phyloP scores from a whole-genome alignment of 2,888 invertebrate species.

The Ommatoiulus sabulosus region DNA sequence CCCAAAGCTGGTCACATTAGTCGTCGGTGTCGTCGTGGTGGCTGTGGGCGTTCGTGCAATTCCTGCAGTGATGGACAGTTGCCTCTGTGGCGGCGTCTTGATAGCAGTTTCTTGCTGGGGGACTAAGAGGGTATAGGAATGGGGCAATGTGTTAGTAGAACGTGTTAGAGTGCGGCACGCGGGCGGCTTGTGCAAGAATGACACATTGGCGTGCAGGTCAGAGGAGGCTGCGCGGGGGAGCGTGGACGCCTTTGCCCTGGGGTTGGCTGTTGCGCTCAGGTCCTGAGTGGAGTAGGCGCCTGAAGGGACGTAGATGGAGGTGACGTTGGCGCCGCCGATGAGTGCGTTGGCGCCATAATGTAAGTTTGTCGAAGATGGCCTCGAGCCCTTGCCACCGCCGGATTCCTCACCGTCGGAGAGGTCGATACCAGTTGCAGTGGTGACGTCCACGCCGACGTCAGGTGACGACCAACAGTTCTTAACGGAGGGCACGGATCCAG shows the following conservation, averaged over 20 bases:
- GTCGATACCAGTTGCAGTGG: slow-evolving; percentile 49
- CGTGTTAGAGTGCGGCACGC: slow-evolving; percentile 67
- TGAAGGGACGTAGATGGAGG: slow-evolving; percentile 47
- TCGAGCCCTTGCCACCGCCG: not conserved
- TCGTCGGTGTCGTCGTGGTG: not conserved
- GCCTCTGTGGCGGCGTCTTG: not conserved
- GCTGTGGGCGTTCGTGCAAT: not conserved
- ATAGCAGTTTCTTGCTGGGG: not conserved
- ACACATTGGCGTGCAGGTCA: slow-evolving; percentile 59
- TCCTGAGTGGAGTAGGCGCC: slow-evolving; percentile 51
- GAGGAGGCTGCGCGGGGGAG: slow-evolving; percentile 57
- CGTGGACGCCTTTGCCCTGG: slow-evolving; percentile 58
- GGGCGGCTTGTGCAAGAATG: slow-evolving; percentile 59
- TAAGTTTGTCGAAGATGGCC: not conserved
- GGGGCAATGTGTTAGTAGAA: slow-evolving; percentile 46
- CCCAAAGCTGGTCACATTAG: not conserved
- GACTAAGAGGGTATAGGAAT: slow-evolving; percentile 51
- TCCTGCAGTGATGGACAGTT: not conserved
- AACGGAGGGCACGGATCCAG: not conserved
- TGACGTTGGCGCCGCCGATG: not conserved
- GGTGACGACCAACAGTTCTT: slow-evolving; percentile 49
- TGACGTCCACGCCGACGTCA: slow-evolving; percentile 53
- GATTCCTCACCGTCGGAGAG: slow-evolving; percentile 52
- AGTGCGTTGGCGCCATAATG: not conserved
- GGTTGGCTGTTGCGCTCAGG: not conserved